Percentiles rank a stretch among this genome's conserved stretches.
These are phyloP conservation scores for Suillia variegata DNA, from an alignment of 2,888 invertebrate species.

Conservation along the genomic window DNA sequence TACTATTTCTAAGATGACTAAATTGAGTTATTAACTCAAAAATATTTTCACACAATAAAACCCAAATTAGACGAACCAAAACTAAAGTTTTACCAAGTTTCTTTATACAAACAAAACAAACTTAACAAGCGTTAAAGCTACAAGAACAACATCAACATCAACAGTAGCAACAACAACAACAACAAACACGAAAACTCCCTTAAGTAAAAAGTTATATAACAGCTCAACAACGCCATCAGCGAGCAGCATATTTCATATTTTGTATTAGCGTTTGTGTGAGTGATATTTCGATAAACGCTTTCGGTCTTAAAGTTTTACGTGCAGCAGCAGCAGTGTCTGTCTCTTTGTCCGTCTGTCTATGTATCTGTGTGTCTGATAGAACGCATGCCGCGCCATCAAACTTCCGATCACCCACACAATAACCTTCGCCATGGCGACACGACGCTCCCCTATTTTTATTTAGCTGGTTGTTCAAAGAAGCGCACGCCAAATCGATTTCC, in stretches of 20 bases:
- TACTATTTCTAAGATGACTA: too few relatives aligned
- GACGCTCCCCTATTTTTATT: neutral
- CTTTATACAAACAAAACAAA: neutral
- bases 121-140: neutral
- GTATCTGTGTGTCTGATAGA: neutral
- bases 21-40: too few relatives aligned
- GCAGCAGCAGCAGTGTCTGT: neutral
- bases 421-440: too few relatives aligned
- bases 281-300: too few relatives aligned
- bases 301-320: neutral
- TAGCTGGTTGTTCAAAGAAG: neutral
- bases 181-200: neutral
- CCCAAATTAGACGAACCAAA: too few relatives aligned
- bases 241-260: neutral
- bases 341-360: neutral
- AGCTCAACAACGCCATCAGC: neutral
- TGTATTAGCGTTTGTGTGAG: too few relatives aligned
- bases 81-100: constrained; percentile 1
- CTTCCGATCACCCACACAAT: too few relatives aligned
- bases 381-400: too few relatives aligned
- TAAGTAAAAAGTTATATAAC: constrained; percentile 10
- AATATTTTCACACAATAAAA: too few relatives aligned
- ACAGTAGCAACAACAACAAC: neutral
- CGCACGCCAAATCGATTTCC: constrained; percentile 9
- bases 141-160: neutral